These are phyloP conservation scores for Chroicocephalus ridibundus DNA, from an alignment of 2,113 vertebrate species.

Conservation along the genomic window DNA sequence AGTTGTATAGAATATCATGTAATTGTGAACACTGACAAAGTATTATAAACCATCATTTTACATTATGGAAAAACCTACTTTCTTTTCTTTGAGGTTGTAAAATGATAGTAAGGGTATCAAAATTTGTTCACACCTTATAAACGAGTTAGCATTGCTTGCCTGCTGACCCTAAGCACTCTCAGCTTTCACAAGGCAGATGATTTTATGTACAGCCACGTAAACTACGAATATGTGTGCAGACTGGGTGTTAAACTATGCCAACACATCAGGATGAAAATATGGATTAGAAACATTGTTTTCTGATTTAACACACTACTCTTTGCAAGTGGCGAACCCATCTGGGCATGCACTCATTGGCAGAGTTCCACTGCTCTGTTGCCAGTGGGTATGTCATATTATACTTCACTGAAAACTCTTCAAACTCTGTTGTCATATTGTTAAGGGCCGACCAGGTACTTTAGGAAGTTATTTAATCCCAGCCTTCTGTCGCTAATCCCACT, in stretches of 20 bases:
- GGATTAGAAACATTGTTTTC: background rate
- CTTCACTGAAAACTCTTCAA: background rate
- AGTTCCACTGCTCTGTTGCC: background rate
- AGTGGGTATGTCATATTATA: background rate
- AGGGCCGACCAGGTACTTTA: background rate
- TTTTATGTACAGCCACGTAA: background rate
- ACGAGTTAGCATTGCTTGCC: background rate
- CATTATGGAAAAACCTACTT: background rate
- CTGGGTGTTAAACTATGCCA: background rate
- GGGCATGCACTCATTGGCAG: background rate
- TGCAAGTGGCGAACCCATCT: background rate
- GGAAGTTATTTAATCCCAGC: background rate
- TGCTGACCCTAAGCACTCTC: background rate
- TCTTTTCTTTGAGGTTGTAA: background rate
- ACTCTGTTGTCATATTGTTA: background rate
- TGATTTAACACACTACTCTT: background rate
- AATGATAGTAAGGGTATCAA: background rate
- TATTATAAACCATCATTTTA: background rate
- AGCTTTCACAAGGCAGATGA: background rate
- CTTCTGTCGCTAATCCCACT: background rate
- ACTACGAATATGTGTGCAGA: background rate
- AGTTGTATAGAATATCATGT: background rate
- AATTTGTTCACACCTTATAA: background rate
- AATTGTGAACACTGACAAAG: background rate
- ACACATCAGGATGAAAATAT: background rate